Conservation (phyloP, 35 echinoderm and acorn worm species). For the Holothuria glaberrima region DNA sequence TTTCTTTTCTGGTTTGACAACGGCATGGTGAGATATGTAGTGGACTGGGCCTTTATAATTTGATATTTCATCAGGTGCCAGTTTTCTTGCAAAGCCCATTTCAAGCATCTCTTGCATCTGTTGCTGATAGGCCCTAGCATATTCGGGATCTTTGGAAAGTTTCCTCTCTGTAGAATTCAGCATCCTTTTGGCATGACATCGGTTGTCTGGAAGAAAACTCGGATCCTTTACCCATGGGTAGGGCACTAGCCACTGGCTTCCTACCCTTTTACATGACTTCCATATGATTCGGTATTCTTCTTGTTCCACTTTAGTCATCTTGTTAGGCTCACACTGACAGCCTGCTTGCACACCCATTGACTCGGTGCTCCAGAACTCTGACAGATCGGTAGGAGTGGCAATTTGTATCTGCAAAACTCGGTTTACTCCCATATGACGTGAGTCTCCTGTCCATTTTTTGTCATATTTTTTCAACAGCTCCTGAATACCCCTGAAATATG, state of each 20-base stretch:
- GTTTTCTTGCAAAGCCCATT: slow-evolving; percentile 61
- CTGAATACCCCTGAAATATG: too few species aligned
- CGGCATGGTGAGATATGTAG: slow-evolving; percentile 48
- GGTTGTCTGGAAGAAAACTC: slow-evolving; percentile 41
- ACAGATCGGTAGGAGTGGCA: slow-evolving; percentile 48
- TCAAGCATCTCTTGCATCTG: slow-evolving; percentile 66
- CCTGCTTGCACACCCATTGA: slow-evolving; percentile 55
- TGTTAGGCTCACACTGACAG: slow-evolving; percentile 58
- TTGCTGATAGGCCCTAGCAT: slow-evolving; percentile 33
- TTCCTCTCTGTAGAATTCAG: slow-evolving; percentile 4
- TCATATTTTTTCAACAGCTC: too few species aligned
- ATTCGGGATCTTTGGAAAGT: neutral
- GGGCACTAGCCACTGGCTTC: slow-evolving; percentile 42
- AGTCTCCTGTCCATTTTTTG: too few species aligned
- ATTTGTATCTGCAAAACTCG: slow-evolving; percentile 60
- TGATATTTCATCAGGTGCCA: neutral
- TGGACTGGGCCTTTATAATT: slow-evolving; percentile 46
- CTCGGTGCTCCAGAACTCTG: slow-evolving; percentile 73
- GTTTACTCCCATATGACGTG: too few species aligned
- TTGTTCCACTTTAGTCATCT: slow-evolving; percentile 49
- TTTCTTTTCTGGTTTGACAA: slow-evolving; percentile 60
- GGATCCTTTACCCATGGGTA: slow-evolving; percentile 54
- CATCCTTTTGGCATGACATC: slow-evolving; percentile 43
- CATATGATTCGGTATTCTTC: slow-evolving; percentile 48
- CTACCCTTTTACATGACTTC: slow-evolving; percentile 55